phyloP scores from a whole-genome alignment of 1,140 invertebrate genomes.

The Ceratina calcarata region DNA sequence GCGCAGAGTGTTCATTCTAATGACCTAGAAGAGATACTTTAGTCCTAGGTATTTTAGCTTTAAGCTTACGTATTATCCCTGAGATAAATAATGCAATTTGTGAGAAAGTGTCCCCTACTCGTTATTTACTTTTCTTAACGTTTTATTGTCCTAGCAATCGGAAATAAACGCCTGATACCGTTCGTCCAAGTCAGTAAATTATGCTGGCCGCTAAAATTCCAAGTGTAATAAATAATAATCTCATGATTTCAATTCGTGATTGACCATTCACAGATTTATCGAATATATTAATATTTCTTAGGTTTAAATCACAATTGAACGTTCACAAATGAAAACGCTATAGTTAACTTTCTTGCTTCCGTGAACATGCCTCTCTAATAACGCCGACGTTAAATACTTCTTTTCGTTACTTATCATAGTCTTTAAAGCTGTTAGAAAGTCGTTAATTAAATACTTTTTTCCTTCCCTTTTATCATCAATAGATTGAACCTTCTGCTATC shows the following conservation, averaged over 20 bases:
- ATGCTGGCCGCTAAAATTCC: constrained; percentile 12
- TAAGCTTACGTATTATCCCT: constrained; percentile 7
- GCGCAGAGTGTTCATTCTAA: constrained; percentile 53
- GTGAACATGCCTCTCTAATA: neutral
- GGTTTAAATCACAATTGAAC: constrained; percentile 11
- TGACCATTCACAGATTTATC: neutral
- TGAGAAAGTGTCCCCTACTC: constrained; percentile 13
- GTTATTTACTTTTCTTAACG: constrained; percentile 17
- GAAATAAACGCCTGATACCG: neutral
- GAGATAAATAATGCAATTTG: constrained; percentile 34
- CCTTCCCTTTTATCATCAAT: constrained; percentile 48
- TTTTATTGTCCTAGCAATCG: constrained; percentile 23
- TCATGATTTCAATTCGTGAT: constrained; percentile 1
- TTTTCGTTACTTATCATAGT: neutral
- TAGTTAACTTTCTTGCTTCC: neutral
- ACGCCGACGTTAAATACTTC: neutral
- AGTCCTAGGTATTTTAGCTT: neutral
- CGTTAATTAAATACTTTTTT: constrained; percentile 3
- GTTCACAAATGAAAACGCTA: neutral
- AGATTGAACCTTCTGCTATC: constrained; percentile 49
- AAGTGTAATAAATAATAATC: constrained; percentile 29
- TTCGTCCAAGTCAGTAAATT: neutral
- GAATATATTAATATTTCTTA: neutral
- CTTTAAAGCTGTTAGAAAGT: constrained; percentile 11
- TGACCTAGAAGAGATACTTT: constrained; percentile 49